These are phyloP conservation scores for Xiphophorus couchianus DNA, from an alignment of 2,113 vertebrate species.

Conservation along the genomic window DNA sequence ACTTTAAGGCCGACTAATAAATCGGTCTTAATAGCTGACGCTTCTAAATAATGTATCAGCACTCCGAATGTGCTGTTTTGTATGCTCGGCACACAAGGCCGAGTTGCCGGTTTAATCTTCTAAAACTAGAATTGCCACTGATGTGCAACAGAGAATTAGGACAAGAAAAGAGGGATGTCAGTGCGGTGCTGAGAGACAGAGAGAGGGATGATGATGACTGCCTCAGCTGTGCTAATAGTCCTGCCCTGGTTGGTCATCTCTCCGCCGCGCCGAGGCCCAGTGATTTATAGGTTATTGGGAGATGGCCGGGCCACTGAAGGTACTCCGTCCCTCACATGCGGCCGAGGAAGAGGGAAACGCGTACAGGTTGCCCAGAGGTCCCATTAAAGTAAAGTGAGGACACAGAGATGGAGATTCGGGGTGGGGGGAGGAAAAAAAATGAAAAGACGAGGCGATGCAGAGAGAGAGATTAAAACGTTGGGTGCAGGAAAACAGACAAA, in stretches of 20 bases:
- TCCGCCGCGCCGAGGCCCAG: constrained; percentile 28
- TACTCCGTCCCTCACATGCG: constrained; percentile 55
- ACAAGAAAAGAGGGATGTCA: not conserved
- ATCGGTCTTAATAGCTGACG: constrained; percentile 3
- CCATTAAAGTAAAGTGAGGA: not conserved
- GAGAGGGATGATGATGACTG: constrained; percentile 57
- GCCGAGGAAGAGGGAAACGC: constrained; percentile 13
- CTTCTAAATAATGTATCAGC: constrained; percentile 17
- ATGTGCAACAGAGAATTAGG: constrained; percentile 11
- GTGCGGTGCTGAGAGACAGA: constrained; percentile 25
- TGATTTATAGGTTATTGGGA: constrained; percentile 77
- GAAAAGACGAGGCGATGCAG: not conserved
- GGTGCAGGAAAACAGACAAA: not conserved
- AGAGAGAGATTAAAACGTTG: not conserved
- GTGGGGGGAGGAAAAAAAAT: not conserved
- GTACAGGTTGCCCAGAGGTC: constrained; percentile 46
- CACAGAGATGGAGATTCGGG: not conserved
- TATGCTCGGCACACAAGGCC: not conserved
- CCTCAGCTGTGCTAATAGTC: constrained; percentile 69
- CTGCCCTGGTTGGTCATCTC: constrained; percentile 54
- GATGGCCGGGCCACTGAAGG: constrained; percentile 60
- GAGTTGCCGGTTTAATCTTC: constrained; percentile 15
- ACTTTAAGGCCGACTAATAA: constrained; percentile 3
- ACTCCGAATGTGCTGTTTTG: not conserved
- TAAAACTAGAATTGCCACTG: constrained; percentile 1